Evolutionary conservation across 37 sponge, comb jelly and placozoan species (phyloP), one percentile per base, ranked within the genome.

Genomic region (Ianthella basta): DNA sequence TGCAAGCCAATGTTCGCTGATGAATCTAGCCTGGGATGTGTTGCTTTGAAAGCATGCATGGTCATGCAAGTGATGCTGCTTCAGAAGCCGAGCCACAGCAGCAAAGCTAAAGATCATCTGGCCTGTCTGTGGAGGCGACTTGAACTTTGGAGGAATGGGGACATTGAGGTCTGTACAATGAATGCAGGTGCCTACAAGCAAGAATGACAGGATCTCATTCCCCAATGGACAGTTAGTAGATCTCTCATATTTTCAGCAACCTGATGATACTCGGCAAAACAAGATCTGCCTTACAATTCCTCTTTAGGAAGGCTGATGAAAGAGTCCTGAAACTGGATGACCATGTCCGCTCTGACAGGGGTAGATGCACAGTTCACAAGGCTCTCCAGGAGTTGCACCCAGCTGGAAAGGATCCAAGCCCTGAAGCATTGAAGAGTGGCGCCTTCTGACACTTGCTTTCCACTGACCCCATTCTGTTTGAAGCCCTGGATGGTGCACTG

Each of bases 11-110:
- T n/a, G n/a, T 74, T 35, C 33, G 77, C 77, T 74, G 77, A 74
- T 29, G 38, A 8, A 15, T 50, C 77, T 29, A 38, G 21, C 15
- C 13, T 74, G 77, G 77, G 33, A 27, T 12, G 12, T 10, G 21
- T 74, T 30, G 77, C 77, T 14, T 29, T 74, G 54, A 74, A 74
- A 38, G 77, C 77, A 21, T 74, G 41, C 21, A 44, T 29, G 41
- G 77, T 29, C 54, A 74, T 74, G 77, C 77, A 74, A 27, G 77
- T 74, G 16, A 34, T 74, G 24, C 16, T 74, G 19, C 54, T 74
- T n/a, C 77, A 74, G 77, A 74, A 74, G 77, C 77, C 77, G 23
- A 38, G 21, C 21, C 53, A 34, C 16, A 8, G 38, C 13, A 50
- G 53, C 21, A 74, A 30, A 74, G 12, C 77, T 8, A 74, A 74